Conservation (phyloP, 2,797 vertebrate genomes). For the Diceros bicornis region DNA sequence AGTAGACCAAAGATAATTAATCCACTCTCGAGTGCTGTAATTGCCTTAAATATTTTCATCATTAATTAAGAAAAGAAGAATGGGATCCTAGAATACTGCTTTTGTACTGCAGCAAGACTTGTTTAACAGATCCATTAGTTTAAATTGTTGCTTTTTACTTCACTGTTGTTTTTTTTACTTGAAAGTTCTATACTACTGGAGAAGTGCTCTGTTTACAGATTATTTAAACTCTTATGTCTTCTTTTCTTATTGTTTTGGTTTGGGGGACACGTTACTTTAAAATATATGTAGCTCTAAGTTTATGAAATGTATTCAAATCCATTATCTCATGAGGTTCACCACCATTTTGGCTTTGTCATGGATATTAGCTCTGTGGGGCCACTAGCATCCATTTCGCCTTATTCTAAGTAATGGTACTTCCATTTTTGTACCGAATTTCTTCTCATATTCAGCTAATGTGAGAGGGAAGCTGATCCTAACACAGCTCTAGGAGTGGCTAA, state of each 20-base stretch:
- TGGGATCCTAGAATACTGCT: not conserved
- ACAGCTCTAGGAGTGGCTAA: not conserved
- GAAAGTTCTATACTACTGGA: not conserved
- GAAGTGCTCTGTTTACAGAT: not conserved
- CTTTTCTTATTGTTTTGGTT: not conserved
- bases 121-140: not conserved
- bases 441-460: not conserved
- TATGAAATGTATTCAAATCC: not conserved
- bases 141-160: constrained; percentile 11
- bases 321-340: not conserved
- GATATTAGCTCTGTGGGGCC: not conserved
- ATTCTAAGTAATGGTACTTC: not conserved
- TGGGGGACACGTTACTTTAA: not conserved
- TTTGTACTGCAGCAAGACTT: not conserved
- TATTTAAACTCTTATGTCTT: not conserved
- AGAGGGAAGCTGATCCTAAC: not conserved
- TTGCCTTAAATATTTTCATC: constrained; percentile 64
- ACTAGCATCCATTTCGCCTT: not conserved
- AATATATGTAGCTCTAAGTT: not conserved
- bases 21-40: constrained; percentile 8
- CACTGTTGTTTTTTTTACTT: not conserved
- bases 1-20: constrained; percentile 61
- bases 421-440: not conserved
- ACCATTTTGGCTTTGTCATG: not conserved
- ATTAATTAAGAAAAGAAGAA: constrained; percentile 51